phyloP scores from a whole-genome alignment of 2,888 invertebrate genomes.

The Horisme vitalbata region DNA sequence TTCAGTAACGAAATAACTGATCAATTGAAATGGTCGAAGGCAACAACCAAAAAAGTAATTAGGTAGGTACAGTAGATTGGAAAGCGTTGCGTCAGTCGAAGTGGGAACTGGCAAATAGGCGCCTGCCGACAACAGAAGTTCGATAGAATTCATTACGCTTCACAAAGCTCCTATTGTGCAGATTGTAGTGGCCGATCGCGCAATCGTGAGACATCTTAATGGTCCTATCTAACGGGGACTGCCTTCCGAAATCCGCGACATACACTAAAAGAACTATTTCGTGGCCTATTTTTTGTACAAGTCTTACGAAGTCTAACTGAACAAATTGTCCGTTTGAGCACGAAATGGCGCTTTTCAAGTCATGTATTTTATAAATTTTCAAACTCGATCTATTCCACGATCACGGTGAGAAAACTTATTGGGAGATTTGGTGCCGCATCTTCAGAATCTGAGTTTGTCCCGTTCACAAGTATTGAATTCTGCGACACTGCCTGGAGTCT shows the following conservation, averaged over 20 bases:
- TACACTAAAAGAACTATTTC: neutral
- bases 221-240: slow-evolving; percentile 36
- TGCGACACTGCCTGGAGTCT: no score
- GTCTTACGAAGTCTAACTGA: no score
- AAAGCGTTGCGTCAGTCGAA: slow-evolving; percentile 31
- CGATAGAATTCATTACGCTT: slow-evolving; percentile 51
- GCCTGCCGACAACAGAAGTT: slow-evolving; percentile 42
- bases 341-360: no score
- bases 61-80: slow-evolving; percentile 25
- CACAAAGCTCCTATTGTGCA: slow-evolving; percentile 52
- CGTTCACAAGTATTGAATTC: no score
- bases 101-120: slow-evolving; percentile 37
- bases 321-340: no score
- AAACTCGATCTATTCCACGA: no score
- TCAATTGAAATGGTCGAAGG: slow-evolving; percentile 10
- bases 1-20: neutral
- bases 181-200: slow-evolving; percentile 46
- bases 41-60: slow-evolving; percentile 25
- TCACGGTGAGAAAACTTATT: no score
- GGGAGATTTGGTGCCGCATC: no score
- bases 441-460: no score
- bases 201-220: slow-evolving; percentile 50
- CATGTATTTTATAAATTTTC: no score
- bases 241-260: neutral
- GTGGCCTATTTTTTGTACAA: no score